Conservation (phyloP, 1,140 invertebrate genomes). For the Ips nitidus region DNA sequence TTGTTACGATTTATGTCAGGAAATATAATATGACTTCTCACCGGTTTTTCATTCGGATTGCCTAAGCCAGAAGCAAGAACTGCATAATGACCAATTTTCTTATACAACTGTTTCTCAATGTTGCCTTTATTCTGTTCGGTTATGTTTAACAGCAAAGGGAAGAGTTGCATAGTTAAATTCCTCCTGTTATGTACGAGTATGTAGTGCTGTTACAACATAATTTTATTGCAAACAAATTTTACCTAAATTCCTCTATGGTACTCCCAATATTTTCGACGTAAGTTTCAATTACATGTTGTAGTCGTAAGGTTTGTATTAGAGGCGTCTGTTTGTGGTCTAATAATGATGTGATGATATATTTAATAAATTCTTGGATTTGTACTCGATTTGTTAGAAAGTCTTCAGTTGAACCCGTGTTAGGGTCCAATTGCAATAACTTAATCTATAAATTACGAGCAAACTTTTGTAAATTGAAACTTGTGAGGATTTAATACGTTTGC, state of each 20-base stretch:
- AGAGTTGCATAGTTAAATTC: neutral
- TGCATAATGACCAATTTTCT: slow-evolving; percentile 20
- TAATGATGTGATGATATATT: too few species aligned
- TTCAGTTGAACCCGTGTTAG: neutral
- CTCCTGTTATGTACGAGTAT: neutral
- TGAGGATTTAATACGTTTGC: neutral
- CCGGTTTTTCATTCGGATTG: slow-evolving; percentile 17
- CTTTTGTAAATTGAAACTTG: neutral
- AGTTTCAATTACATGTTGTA: too few species aligned
- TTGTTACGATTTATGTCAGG: neutral
- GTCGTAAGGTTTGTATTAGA: too few species aligned
- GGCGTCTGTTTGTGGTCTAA: too few species aligned
- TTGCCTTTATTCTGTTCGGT: slow-evolving; percentile 15
- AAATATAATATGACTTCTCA: slow-evolving; percentile 2
- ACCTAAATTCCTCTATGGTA: too few species aligned
- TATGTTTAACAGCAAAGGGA: slow-evolving; percentile 19
- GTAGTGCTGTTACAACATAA: too few species aligned
- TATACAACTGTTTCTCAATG: slow-evolving; percentile 11
- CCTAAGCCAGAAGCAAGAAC: slow-evolving; percentile 27
- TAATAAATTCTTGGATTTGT: too few species aligned
- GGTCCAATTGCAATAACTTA: neutral
- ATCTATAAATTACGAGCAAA: neutral
- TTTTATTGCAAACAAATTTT: too few species aligned
- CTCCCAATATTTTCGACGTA: too few species aligned
- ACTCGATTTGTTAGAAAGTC: too few species aligned